Conservation (phyloP, 1,140 invertebrate genomes). For the Pectinophora gossypiella region DNA sequence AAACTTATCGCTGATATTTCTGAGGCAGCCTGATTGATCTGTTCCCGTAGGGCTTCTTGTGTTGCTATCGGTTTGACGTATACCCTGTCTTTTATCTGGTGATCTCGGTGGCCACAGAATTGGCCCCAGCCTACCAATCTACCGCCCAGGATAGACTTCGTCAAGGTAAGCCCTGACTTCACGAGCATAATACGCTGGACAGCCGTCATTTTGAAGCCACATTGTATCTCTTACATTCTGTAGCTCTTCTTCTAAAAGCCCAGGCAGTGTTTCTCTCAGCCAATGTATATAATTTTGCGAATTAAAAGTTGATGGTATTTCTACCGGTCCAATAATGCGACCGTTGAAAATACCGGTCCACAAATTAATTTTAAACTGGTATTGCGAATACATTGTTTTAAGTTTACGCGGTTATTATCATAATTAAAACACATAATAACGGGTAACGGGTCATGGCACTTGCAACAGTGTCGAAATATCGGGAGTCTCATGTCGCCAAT, state of each 20-base stretch:
- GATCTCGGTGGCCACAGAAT: conserved; percentile 24
- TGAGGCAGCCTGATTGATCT: conserved; percentile 17
- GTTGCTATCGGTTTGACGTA: conserved; percentile 12
- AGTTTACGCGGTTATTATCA: no score
- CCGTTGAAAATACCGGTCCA: conserved; percentile 3
- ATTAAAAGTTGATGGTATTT: conserved; percentile 14
- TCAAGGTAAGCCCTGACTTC: conserved; percentile 14
- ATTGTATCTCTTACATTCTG: not conserved
- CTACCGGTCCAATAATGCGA: conserved; percentile 12
- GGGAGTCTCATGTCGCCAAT: no score
- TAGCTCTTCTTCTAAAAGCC: conserved; percentile 11
- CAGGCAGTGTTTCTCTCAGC: conserved; percentile 10
- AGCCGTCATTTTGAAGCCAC: conserved; percentile 3
- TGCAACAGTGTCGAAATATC: no score
- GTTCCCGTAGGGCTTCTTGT: conserved; percentile 11
- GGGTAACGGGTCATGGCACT: no score
- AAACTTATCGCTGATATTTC: conserved; percentile 1
- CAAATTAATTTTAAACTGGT: conserved; percentile 10
- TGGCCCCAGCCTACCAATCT: conserved; percentile 23
- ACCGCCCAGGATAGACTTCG: conserved; percentile 15
- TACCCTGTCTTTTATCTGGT: conserved; percentile 29
- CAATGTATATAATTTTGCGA: not conserved
- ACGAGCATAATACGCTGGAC: conserved; percentile 9
- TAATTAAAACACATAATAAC: no score
- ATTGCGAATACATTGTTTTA: no score